A percentile compares a stretch with the other conserved stretches of the same genome.
Evolutionary conservation across 2,797 vertebrate species (phyloP).

Genomic region (Acipenser ruthenus): DNA sequence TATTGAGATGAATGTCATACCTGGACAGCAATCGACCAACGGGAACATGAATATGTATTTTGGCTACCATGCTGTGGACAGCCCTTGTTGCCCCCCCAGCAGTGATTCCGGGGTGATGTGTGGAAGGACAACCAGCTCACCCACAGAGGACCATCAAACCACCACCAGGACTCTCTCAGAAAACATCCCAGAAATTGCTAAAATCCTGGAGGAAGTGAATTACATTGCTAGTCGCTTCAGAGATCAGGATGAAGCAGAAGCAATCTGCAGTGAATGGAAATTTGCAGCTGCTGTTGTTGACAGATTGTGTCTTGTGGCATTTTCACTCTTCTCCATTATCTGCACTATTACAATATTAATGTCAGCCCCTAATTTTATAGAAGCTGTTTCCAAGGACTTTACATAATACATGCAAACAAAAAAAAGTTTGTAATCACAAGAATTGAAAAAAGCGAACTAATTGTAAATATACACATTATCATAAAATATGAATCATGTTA

Average conservation of each 20-base stretch:
- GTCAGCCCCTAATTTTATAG: constrained; percentile 86
- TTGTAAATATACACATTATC: too few species aligned
- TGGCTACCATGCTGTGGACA: constrained; percentile 65
- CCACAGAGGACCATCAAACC: constrained; percentile 49
- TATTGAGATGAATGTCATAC: constrained; percentile 63
- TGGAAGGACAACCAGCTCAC: constrained; percentile 40
- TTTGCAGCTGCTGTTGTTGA: constrained; percentile 86
- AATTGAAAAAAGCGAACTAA: too few species aligned
- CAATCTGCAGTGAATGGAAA: constrained; percentile 84
- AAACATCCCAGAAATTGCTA: constrained; percentile 60
- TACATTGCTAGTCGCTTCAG: constrained; percentile 79
- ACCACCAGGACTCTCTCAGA: constrained; percentile 52
- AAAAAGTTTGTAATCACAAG: too few species aligned
- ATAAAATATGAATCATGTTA: too few species aligned
- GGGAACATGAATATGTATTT: constrained; percentile 70
- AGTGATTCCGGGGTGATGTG: constrained; percentile 54
- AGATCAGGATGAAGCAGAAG: constrained; percentile 76
- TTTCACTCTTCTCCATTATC: constrained; percentile 84
- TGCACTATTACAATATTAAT: constrained; percentile 87
- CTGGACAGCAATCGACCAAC: constrained; percentile 62
- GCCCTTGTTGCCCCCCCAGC: constrained; percentile 56
- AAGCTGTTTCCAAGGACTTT: constrained; percentile 86
- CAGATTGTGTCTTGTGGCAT: constrained; percentile 81
- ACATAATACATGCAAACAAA: constrained; percentile 44
- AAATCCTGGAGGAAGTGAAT: constrained; percentile 77